phyloP scores from a whole-genome alignment of 2,888 invertebrate genomes.

The Auanema freiburgensis region DNA sequence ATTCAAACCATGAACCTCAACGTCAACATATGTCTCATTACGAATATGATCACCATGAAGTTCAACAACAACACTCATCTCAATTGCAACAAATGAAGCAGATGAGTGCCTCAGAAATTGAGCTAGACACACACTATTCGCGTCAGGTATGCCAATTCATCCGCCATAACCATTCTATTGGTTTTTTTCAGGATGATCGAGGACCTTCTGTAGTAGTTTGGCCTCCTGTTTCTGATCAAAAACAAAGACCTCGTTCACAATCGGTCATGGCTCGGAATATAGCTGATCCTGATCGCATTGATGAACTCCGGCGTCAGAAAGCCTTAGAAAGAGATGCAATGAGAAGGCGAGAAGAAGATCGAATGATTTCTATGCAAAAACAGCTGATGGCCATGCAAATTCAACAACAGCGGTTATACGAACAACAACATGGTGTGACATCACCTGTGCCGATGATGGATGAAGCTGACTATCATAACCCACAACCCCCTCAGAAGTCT shows the following conservation, averaged over 20 bases:
- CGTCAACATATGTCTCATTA: slow-evolving; percentile 11
- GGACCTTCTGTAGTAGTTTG: slow-evolving; percentile 56
- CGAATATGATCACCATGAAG: slow-evolving; percentile 24
- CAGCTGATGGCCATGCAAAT: slow-evolving; percentile 49
- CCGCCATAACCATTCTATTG: not conserved
- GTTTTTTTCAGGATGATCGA: slow-evolving; percentile 24
- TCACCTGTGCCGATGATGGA: slow-evolving; percentile 48
- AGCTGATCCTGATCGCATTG: slow-evolving; percentile 55
- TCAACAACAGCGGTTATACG: slow-evolving; percentile 48
- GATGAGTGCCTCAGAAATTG: slow-evolving; percentile 46
- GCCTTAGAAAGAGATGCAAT: slow-evolving; percentile 56
- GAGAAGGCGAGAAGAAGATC: slow-evolving; percentile 43
- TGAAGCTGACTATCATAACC: not conserved
- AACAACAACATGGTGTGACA: slow-evolving; percentile 43
- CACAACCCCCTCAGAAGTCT: slow-evolving; percentile 17
- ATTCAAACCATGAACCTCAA: slow-evolving; percentile 13
- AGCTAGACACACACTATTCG: slow-evolving; percentile 32
- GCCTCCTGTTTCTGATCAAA: slow-evolving; percentile 50
- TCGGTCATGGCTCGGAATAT: slow-evolving; percentile 53
- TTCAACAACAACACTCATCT: slow-evolving; percentile 13
- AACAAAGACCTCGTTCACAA: slow-evolving; percentile 42
- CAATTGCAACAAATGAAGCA: slow-evolving; percentile 23
- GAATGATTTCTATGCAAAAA: slow-evolving; percentile 43
- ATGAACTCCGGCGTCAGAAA: slow-evolving; percentile 56
- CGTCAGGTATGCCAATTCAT: not conserved